phyloP scores from a whole-genome alignment of 2,797 vertebrate genomes.

The Lutjanus campechanus region DNA sequence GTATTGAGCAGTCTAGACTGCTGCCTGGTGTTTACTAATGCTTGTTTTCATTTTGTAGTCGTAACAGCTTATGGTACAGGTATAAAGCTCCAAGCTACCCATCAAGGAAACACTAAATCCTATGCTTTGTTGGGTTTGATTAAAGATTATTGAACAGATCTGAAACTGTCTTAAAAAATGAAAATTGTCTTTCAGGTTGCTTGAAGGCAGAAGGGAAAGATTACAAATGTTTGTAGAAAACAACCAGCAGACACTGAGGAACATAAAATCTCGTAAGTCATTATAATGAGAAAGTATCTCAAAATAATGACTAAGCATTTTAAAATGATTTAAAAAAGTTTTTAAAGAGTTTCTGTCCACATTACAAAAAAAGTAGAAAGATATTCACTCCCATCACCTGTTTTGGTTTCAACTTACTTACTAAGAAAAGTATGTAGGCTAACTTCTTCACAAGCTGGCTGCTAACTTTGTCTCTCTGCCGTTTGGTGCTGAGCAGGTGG shows the following conservation, averaged over 20 bases:
- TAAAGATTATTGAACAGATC: background rate
- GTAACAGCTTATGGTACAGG: background rate
- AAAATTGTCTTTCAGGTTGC: background rate
- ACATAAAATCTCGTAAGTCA: background rate
- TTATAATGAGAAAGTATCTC: no score
- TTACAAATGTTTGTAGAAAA: background rate
- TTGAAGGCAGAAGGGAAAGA: background rate
- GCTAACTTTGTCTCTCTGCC: background rate
- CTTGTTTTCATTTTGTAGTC: background rate
- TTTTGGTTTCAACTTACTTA: constrained; percentile 2
- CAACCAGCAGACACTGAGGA: background rate
- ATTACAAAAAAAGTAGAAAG: background rate
- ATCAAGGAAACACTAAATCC: background rate
- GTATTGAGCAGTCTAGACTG: background rate
- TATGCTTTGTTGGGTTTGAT: background rate
- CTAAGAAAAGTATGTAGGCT: constrained; percentile 17
- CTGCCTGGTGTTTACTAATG: no score
- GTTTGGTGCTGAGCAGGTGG: background rate
- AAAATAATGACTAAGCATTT: no score
- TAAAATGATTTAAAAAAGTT: no score
- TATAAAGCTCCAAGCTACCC: background rate
- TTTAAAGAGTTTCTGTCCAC: background rate
- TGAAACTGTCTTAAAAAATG: background rate
- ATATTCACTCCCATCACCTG: background rate
- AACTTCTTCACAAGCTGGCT: background rate